A percentile compares a stretch with the other conserved stretches of the same genome.
Conservation (phyloP, 2,797 vertebrate species). For the Cryptoblepharus egeriae region DNA sequence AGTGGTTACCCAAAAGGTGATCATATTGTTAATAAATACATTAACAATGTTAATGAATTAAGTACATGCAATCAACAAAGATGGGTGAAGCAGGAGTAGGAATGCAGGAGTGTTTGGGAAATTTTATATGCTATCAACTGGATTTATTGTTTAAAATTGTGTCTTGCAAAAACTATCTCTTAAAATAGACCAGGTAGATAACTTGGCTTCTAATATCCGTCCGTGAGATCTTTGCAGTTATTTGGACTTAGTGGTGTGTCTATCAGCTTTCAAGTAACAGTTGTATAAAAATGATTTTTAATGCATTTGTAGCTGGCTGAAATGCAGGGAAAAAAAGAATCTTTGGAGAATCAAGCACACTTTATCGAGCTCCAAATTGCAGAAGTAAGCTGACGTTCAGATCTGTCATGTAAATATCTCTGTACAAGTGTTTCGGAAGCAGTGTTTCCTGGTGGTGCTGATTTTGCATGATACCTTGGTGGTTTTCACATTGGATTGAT, state of each 20-base stretch:
- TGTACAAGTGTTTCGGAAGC: slow-evolving; percentile 2
- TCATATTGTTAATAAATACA: neutral
- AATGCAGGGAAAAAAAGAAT: slow-evolving; percentile 81
- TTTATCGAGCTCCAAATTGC: slow-evolving; percentile 87
- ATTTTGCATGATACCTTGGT: too few species aligned
- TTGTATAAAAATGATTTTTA: slow-evolving; percentile 46
- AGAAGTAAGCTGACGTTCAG: slow-evolving; percentile 80
- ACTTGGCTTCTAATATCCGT: neutral
- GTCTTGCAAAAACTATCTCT: slow-evolving; percentile 9
- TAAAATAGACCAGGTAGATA: slow-evolving; percentile 7
- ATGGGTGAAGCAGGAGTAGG: neutral
- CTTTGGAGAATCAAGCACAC: slow-evolving; percentile 85
- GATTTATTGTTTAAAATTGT: neutral
- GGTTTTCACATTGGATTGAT: too few species aligned
- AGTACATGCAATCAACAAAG: neutral
- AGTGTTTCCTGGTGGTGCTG: too few species aligned
- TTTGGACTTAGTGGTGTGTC: neutral
- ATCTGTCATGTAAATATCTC: slow-evolving; percentile 33
- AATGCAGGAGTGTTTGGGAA: neutral
- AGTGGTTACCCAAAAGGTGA: neutral
- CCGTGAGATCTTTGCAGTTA: neutral
- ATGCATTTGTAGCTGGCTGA: slow-evolving; percentile 80
- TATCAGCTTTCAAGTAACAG: slow-evolving; percentile 37
- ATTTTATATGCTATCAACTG: neutral
- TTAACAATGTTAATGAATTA: too few species aligned